Conservation (phyloP, 2,888 invertebrate genomes). For the Steinernema hermaphroditum region DNA sequence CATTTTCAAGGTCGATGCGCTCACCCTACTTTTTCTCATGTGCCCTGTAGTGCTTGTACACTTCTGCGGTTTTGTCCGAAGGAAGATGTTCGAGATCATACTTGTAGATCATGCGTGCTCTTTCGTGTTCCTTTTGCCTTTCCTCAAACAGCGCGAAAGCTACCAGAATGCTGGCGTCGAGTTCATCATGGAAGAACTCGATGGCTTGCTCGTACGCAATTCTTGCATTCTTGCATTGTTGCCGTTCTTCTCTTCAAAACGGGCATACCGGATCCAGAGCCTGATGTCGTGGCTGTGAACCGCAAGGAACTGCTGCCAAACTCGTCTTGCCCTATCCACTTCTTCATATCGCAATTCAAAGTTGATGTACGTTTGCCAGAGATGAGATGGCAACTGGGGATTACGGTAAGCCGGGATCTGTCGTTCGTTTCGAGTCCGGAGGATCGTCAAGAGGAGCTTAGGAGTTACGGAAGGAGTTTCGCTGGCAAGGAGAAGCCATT, state of each 20-base stretch:
- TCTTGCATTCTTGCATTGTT: conserved; percentile 85
- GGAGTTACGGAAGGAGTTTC: too few species aligned
- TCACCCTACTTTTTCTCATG: conserved; percentile 99
- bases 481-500: too few species aligned
- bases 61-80: conserved; percentile 74
- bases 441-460: too few species aligned
- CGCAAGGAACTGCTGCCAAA: conserved; percentile 91
- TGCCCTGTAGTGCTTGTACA: conserved; percentile 79
- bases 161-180: conserved; percentile 89
- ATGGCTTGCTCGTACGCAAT: conserved; percentile 79
- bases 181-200: conserved; percentile 94
- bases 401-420: too few species aligned
- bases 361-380: conserved; percentile 99
- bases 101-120: conserved; percentile 87
- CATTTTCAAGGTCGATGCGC: conserved; percentile 88
- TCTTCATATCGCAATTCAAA: conserved; percentile 94
- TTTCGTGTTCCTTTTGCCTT: conserved; percentile 88
- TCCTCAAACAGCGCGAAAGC: conserved; percentile 98
- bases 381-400: too few species aligned
- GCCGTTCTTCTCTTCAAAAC: conserved; percentile 92
- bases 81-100: conserved; percentile 73
- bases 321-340: conserved; percentile 85
- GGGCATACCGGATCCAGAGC: conserved; percentile 96
- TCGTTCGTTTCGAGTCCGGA: too few species aligned
- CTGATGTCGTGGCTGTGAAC: conserved; percentile 90